phyloP scores from a whole-genome alignment of 1,140 invertebrate species.

The Scaptomyza graminum region DNA sequence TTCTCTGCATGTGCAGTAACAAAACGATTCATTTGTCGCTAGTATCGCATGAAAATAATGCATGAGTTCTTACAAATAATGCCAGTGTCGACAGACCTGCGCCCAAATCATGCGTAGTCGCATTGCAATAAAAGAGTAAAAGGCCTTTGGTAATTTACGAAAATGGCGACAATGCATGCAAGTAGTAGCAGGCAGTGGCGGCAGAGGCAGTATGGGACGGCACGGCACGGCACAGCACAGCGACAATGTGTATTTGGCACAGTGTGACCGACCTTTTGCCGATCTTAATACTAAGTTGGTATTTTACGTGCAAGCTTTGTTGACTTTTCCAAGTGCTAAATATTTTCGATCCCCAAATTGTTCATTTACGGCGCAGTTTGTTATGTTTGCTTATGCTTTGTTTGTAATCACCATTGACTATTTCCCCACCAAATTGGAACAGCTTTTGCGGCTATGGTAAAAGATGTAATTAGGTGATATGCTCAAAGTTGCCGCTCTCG shows the following conservation, averaged over 20 bases:
- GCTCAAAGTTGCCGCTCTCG: neutral
- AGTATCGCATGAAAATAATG: constrained; percentile 29
- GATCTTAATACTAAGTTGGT: constrained; percentile 50
- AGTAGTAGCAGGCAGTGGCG: constrained; percentile 29
- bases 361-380: neutral
- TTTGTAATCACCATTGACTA: too few species aligned
- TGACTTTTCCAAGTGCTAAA: neutral
- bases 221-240: constrained; percentile 33
- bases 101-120: constrained; percentile 44
- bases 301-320: constrained; percentile 34
- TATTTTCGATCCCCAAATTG: constrained; percentile 1
- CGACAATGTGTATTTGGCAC: constrained; percentile 77
- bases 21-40: constrained; percentile 46
- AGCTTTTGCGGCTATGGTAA: too few species aligned
- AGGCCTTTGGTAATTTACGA: constrained; percentile 78
- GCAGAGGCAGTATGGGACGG: constrained; percentile 34
- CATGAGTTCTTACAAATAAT: constrained; percentile 23
- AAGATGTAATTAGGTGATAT: neutral
- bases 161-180: constrained; percentile 79
- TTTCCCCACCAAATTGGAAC: too few species aligned
- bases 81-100: constrained; percentile 50
- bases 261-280: constrained; percentile 59
- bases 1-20: constrained; percentile 30
- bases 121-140: constrained; percentile 56
- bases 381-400: neutral